These are phyloP conservation scores for Hippocampus guttulatus DNA, from an alignment of 2,113 vertebrate genomes.

Conservation along the genomic window DNA sequence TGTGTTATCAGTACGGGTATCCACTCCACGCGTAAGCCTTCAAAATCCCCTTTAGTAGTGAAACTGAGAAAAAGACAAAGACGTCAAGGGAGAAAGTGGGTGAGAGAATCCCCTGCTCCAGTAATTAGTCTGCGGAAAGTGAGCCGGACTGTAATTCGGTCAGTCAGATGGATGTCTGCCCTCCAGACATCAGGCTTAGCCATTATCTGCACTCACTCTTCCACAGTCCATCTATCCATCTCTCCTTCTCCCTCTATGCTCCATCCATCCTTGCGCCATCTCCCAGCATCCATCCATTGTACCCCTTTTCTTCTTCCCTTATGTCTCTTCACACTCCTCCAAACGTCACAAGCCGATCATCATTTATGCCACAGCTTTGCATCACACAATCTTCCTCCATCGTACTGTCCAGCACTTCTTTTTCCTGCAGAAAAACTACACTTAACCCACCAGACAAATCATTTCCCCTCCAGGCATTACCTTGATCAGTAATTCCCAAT, in stretches of 20 bases:
- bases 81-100: constrained; percentile 34
- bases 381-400: constrained; percentile 17
- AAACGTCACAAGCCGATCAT: constrained; percentile 53
- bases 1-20: constrained; percentile 32
- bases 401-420: constrained; percentile 20
- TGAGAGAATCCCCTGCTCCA: constrained; percentile 51
- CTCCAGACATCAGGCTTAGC: constrained; percentile 66
- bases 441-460: constrained; percentile 36
- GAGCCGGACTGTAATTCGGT: constrained; percentile 59
- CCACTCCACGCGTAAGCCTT: constrained; percentile 46
- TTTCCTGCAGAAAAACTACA: constrained; percentile 16
- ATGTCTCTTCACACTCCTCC: constrained; percentile 48
- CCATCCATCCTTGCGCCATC: constrained; percentile 41
- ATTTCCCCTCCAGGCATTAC: constrained; percentile 21
- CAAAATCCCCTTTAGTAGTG: constrained; percentile 37
- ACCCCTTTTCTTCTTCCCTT: constrained; percentile 22
- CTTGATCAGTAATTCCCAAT: background rate
- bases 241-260: constrained; percentile 30
- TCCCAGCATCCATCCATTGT: constrained; percentile 38
- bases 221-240: constrained; percentile 55
- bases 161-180: constrained; percentile 70
- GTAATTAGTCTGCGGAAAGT: constrained; percentile 68
- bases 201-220: constrained; percentile 65
- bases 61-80: constrained; percentile 31
- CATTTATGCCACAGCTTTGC: constrained; percentile 42